These are phyloP conservation scores for Mormyrops attenuatus DNA, from an alignment of 2,797 vertebrate genomes.

Conservation along the genomic window DNA sequence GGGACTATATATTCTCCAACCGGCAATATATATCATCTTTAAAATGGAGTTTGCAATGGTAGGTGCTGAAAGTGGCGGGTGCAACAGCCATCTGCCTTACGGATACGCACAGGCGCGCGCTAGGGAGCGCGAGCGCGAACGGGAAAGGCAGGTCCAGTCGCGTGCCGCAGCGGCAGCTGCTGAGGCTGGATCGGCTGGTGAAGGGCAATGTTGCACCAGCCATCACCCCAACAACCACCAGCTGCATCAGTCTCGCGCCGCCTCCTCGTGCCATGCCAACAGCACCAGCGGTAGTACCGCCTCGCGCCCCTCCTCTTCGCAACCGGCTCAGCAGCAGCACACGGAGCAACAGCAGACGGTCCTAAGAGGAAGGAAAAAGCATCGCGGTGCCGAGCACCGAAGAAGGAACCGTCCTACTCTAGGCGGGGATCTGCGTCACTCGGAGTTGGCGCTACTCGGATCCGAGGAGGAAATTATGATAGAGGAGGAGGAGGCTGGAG, in stretches of 20 bases:
- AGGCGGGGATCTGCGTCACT: conserved; percentile 80
- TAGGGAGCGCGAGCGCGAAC: conserved; percentile 81
- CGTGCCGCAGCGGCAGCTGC: conserved; percentile 70
- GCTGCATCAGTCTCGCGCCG: conserved; percentile 68
- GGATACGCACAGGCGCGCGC: conserved; percentile 80
- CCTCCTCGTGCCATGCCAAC: conserved; percentile 64
- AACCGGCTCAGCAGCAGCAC: conserved; percentile 69
- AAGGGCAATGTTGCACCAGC: conserved; percentile 58
- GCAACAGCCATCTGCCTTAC: conserved; percentile 92
- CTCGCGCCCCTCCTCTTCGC: conserved; percentile 56
- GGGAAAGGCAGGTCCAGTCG: conserved; percentile 68
- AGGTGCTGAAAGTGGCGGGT: conserved; percentile 87
- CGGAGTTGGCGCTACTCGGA: conserved; percentile 85
- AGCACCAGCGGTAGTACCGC: conserved; percentile 61
- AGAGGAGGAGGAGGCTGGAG: conserved; percentile 73
- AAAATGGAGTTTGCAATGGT: conserved; percentile 98
- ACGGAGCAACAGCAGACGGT: conserved; percentile 58
- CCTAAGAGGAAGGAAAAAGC: conserved; percentile 63
- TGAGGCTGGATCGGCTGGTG: conserved; percentile 56
- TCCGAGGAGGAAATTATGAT: conserved; percentile 92
- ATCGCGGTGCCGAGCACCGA: conserved; percentile 66
- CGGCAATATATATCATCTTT: neutral
- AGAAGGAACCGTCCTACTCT: conserved; percentile 73
- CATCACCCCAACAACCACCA: conserved; percentile 56
- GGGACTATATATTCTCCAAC: neutral